Percentiles rank a stretch among this genome's conserved stretches.
phyloP scores from a whole-genome alignment of 2,888 invertebrate genomes.

The Scaptomyza tumidula region DNA sequence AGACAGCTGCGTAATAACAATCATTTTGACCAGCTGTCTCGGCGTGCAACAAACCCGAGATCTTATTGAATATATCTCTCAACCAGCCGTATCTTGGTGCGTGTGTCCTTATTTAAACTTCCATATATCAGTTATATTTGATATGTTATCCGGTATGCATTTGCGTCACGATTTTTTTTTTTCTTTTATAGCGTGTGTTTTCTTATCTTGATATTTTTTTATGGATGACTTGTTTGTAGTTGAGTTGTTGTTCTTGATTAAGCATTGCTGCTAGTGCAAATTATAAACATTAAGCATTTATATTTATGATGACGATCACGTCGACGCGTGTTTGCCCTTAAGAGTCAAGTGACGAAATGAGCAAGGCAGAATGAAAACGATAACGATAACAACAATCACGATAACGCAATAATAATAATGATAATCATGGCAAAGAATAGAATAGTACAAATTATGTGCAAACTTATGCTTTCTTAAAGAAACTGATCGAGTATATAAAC shows the following conservation, averaged over 20 bases:
- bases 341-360: constrained; percentile 38
- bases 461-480: neutral
- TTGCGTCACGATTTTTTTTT: constrained; percentile 63
- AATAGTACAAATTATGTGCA: neutral
- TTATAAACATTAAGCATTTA: constrained; percentile 59
- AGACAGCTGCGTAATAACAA: constrained; percentile 81
- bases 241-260: constrained; percentile 31
- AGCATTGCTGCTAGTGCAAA: constrained; percentile 45
- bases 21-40: constrained; percentile 80
- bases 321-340: constrained; percentile 43
- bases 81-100: constrained; percentile 24
- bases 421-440: neutral
- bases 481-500: neutral
- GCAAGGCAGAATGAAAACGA: neutral
- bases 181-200: constrained; percentile 63
- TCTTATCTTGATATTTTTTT: constrained; percentile 55
- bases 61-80: constrained; percentile 66
- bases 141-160: constrained; percentile 32
- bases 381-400: constrained; percentile 17
- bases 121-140: neutral
- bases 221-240: constrained; percentile 54
- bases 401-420: constrained; percentile 9
- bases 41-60: constrained; percentile 84
- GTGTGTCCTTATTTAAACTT: neutral
- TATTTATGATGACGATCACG: constrained; percentile 24